Base-by-base conservation (phyloP, 1,140 invertebrate genomes). In the Drosophila oshimai region DNA sequence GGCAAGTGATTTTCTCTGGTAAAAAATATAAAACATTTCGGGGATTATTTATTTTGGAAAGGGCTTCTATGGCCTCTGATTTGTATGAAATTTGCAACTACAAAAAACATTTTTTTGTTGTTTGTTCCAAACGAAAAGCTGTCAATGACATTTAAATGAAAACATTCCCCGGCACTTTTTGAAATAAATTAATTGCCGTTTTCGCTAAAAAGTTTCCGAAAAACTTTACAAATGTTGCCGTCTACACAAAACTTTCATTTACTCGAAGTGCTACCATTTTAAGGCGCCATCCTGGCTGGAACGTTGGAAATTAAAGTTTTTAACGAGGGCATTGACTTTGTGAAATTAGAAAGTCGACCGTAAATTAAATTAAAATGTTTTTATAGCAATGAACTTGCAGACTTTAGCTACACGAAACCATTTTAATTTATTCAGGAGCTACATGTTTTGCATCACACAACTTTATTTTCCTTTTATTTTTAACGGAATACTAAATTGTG, bases 51-150 rank as follows among this genome's bases (percentile, higher is more conserved):
- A 12, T 51, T 46, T 20, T 29, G 5, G 17, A 39, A 46, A 39
- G 50, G 42, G 20, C 18, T 44, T 55, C 31, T n/a, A n/a, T n/a
- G n/a, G n/a, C n/a, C n/a, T n/a, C n/a, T n/a, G n/a, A n/a, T n/a
- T n/a, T n/a, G n/a, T n/a, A n/a, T n/a, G n/a, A n/a, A n/a, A n/a
- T n/a, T n/a, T n/a, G n/a, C n/a, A n/a, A n/a, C n/a, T n/a, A n/a
- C n/a, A n/a, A n/a, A 57, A 50, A 17, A 42, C 12, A 10, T 18
- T 4, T n/a, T n/a, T n/a, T n/a, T n/a, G n/a, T n/a, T n/a, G n/a
- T n/a, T n/a, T n/a, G n/a, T n/a, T 36, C 22, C 17, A 42, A 68
- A 33, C 26, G 26, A 60, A 74, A 61, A 47, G 28, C 50, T 76
- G 46, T 47, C 36, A 75, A 65, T 71, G 64, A 13, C 4, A 31